These are phyloP conservation scores for Napeogenes sylphis DNA, from an alignment of 2,888 invertebrate species.

Conservation along the genomic window DNA sequence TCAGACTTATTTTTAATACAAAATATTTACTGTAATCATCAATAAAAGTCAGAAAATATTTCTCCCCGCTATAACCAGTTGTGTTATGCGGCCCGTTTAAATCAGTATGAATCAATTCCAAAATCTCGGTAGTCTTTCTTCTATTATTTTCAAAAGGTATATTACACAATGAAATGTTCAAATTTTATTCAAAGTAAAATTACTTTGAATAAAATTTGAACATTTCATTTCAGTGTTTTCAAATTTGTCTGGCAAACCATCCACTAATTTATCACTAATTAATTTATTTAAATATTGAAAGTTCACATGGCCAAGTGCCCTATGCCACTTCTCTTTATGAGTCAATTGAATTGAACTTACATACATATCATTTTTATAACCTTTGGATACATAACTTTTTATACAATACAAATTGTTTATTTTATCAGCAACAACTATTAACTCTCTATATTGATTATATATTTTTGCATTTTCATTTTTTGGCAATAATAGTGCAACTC, in stretches of 20 bases:
- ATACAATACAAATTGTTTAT: conserved; percentile 29
- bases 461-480: conserved; percentile 31
- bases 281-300: conserved; percentile 31
- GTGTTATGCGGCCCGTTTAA: too few relatives aligned
- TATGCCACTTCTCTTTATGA: conserved; percentile 32
- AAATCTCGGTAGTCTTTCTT: too few relatives aligned
- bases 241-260: conserved; percentile 34
- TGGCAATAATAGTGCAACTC: conserved; percentile 27
- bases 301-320: conserved; percentile 34
- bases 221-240: conserved; percentile 33
- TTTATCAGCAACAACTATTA: conserved; percentile 32
- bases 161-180: too few relatives aligned
- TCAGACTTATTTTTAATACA: conserved; percentile 33
- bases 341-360: conserved; percentile 22
- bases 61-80: conserved; percentile 34
- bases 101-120: conserved; percentile 36
- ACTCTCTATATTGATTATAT: conserved; percentile 26
- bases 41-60: conserved; percentile 37
- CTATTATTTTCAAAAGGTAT: too few relatives aligned
- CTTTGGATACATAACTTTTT: conserved; percentile 24
- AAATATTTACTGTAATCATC: conserved; percentile 38
- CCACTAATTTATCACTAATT: conserved; percentile 32
- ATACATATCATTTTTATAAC: conserved; percentile 27
- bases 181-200: too few relatives aligned
- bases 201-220: conserved; percentile 35